Evolutionary conservation across 1,140 invertebrate genomes (phyloP).

Genomic region (Dreissena polymorpha): DNA sequence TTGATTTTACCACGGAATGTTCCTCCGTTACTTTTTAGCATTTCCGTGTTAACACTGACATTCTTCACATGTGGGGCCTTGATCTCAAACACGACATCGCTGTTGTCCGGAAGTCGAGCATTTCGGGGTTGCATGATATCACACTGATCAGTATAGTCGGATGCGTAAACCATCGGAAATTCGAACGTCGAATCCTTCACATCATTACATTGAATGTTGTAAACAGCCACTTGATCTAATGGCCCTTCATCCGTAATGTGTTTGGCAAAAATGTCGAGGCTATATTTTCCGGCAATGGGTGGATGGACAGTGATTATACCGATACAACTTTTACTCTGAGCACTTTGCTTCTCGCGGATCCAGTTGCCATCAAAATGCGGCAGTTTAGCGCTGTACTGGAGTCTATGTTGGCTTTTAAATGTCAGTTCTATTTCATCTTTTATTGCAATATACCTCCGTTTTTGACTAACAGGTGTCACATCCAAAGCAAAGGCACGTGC

Average conservation of each 20-base stretch:
- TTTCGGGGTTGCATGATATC: not conserved
- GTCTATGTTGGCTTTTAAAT: conserved; percentile 7
- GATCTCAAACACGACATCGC: conserved; percentile 3
- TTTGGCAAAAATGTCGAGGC: conserved; percentile 41
- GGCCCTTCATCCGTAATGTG: not conserved
- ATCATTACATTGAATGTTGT: conserved; percentile 38
- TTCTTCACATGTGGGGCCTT: conserved; percentile 12
- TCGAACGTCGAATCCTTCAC: conserved; percentile 17
- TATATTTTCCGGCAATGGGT: conserved; percentile 42
- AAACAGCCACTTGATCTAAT: conserved; percentile 33
- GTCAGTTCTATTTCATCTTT: conserved; percentile 47
- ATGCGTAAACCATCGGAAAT: not conserved
- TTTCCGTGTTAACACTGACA: not conserved
- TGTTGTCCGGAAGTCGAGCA: conserved; percentile 16
- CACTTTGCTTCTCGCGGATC: not conserved
- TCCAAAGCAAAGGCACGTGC: conserved; percentile 26
- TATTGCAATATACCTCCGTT: conserved; percentile 25
- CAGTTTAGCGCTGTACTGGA: conserved; percentile 11
- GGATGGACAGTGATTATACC: conserved; percentile 39
- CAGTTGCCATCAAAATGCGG: conserved; percentile 4
- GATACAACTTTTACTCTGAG: conserved; percentile 2
- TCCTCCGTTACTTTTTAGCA: conserved; percentile 15
- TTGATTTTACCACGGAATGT: conserved; percentile 5
- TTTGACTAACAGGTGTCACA: conserved; percentile 39
- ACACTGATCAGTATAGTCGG: not conserved